These are phyloP conservation scores for Nezara viridula DNA, from an alignment of 2,888 invertebrate genomes.

Conservation along the genomic window DNA sequence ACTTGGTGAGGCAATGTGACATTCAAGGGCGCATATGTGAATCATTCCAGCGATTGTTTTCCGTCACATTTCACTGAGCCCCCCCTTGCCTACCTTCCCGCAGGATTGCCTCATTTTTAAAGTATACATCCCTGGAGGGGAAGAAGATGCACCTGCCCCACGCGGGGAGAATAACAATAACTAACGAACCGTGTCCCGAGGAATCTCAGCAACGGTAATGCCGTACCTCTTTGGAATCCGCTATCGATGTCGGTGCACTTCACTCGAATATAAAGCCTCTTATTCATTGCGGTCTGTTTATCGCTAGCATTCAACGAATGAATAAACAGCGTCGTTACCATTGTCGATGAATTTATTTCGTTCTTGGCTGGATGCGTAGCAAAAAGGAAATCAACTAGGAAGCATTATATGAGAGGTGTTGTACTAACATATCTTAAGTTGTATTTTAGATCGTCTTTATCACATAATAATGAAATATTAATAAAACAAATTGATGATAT, in stretches of 20 bases:
- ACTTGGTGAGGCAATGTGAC: not conserved
- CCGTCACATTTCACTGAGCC: conserved; percentile 39
- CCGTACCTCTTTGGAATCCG: not conserved
- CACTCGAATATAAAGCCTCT: not conserved
- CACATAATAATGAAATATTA: too few relatives aligned
- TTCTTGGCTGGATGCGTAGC: not conserved
- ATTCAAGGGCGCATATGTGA: conserved; percentile 29
- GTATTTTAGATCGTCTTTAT: too few relatives aligned
- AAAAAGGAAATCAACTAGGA: not conserved
- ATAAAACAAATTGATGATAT: too few relatives aligned
- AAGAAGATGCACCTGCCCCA: not conserved
- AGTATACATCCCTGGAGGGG: not conserved
- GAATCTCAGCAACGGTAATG: not conserved
- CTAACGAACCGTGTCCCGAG: conserved; percentile 23
- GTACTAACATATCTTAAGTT: too few relatives aligned
- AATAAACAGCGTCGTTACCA: not conserved
- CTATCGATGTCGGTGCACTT: conserved; percentile 5
- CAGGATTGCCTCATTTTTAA: conserved; percentile 31
- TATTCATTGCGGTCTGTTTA: not conserved
- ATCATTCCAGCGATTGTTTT: not conserved
- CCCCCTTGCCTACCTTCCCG: conserved; percentile 36
- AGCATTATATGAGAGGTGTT: too few relatives aligned
- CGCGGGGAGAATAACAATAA: not conserved
- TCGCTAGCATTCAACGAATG: not conserved
- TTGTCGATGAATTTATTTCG: not conserved